Percentiles rank a stretch among this genome's conserved stretches.
These are phyloP conservation scores for Periophthalmodon schlosseri DNA, from an alignment of 2,113 vertebrate genomes.

Conservation along the genomic window DNA sequence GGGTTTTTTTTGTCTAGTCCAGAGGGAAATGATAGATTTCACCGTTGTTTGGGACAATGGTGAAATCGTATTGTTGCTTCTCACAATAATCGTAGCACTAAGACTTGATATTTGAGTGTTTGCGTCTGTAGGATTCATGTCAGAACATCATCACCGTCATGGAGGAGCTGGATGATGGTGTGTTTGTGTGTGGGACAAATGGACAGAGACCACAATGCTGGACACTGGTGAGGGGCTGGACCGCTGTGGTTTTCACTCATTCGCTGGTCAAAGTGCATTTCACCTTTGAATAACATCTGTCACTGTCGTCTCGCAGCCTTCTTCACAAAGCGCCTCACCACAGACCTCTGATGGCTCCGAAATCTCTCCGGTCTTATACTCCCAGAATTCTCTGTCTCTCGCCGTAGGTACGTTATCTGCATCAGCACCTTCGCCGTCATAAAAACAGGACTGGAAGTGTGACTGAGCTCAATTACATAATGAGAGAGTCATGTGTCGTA, in stretches of 20 bases:
- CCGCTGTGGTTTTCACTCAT: neutral
- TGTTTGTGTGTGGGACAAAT: constrained; percentile 76
- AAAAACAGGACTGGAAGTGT: constrained; percentile 7
- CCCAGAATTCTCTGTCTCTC: constrained; percentile 71
- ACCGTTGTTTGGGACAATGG: too few species aligned
- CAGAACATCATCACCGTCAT: constrained; percentile 72
- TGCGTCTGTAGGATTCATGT: constrained; percentile 56
- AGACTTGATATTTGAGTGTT: neutral
- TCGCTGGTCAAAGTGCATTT: too few species aligned
- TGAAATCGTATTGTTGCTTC: too few species aligned
- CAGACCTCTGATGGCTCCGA: constrained; percentile 57
- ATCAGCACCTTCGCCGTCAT: neutral
- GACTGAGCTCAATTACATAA: constrained; percentile 20
- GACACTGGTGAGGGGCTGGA: constrained; percentile 65
- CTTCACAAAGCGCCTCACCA: constrained; percentile 42
- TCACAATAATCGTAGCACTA: neutral
- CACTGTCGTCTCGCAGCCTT: constrained; percentile 33
- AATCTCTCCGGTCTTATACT: constrained; percentile 65
- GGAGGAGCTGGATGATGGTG: constrained; percentile 61
- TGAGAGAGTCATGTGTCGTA: constrained; percentile 4
- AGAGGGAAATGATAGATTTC: too few species aligned
- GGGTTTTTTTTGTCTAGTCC: too few species aligned
- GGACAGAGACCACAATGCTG: constrained; percentile 67
- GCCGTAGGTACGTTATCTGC: constrained; percentile 64
- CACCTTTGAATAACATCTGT: neutral